Evolutionary conservation across 2,888 invertebrate genomes (phyloP), one percentile per base, ranked within the genome.

Genomic region (Monochamus alternatus): DNA sequence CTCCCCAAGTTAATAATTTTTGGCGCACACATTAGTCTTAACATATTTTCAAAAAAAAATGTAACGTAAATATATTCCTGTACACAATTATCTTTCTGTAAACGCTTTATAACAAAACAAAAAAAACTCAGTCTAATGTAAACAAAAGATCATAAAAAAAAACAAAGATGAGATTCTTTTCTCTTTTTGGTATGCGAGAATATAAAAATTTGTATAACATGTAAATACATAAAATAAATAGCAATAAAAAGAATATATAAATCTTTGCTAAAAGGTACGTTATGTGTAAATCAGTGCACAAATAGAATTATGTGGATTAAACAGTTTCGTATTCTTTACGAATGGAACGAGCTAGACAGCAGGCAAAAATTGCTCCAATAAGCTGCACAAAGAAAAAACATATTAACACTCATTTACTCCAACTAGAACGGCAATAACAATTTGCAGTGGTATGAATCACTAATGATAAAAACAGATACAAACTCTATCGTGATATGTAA

Each of bases 281-380:
- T 71, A 68, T 75, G 77, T 75, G 65, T 67, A 76, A 73, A 72
- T 66, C 55, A 75, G 74, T 70, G 73, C 75, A 68, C 66, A 63
- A 67, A 30, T 31, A 43, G 43, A 22, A 38, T 38, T 69, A 68
- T 58, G 12, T 38, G 8, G 43, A 31, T 87, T 87, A 89, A 75
- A 89, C 89, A 65, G 95, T 95, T 90, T 97, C 96, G 90, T 97
- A 98, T 88, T 96, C 97, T 89, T 94, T 95, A 87, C 96, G 95
- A 88, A 98, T 97, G 83, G 97, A 96, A 86, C 97, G 94, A 81
- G 96, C 97, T 89, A 98, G 91, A 88, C 96, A 96, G 91, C 98
- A 98, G 44, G 98, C 96, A 88, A 97, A 97, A 79, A 96, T 91
- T 73, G 98, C 95, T 66, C 97, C 98, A 85, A 98, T 91, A 67